A percentile compares a stretch with the other conserved stretches of the same genome.
Conservation (phyloP, 2,888 invertebrate species). For the Leptopterna dolabrata region DNA sequence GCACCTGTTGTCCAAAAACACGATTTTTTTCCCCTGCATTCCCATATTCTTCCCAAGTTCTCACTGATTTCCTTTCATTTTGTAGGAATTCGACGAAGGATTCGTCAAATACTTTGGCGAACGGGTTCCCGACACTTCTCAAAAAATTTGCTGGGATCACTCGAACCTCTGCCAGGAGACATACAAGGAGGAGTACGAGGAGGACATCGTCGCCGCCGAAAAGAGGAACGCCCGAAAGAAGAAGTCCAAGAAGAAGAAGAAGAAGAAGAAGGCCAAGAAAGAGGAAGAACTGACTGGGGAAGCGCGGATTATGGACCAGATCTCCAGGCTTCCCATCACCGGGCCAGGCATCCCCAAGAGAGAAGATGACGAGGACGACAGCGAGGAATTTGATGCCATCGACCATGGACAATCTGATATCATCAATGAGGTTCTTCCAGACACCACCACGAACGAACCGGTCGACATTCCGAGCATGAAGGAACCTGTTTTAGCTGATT, state of each 20-base stretch:
- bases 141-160: constrained; percentile 24
- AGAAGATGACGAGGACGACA: not conserved
- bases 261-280: not conserved
- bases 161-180: constrained; percentile 11
- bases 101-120: constrained; percentile 32
- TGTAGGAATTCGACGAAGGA: constrained; percentile 29
- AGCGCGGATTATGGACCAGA: not conserved
- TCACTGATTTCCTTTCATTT: not conserved
- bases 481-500: not conserved
- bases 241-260: not conserved
- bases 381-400: not conserved
- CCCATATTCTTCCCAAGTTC: too few relatives aligned
- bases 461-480: not conserved
- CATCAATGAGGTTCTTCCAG: not conserved
- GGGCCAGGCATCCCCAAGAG: not conserved
- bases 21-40: too few relatives aligned
- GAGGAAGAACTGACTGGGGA: not conserved
- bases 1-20: too few relatives aligned
- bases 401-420: not conserved
- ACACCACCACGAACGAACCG: not conserved
- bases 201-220: constrained; percentile 33
- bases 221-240: not conserved
- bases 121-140: not conserved
- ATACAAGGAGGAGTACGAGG: constrained; percentile 25
- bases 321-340: constrained; percentile 5